Evolutionary conservation across 2,888 invertebrate genomes (phyloP), one percentile per base, ranked within the genome.

Genomic region (Acrobasis repandana): DNA sequence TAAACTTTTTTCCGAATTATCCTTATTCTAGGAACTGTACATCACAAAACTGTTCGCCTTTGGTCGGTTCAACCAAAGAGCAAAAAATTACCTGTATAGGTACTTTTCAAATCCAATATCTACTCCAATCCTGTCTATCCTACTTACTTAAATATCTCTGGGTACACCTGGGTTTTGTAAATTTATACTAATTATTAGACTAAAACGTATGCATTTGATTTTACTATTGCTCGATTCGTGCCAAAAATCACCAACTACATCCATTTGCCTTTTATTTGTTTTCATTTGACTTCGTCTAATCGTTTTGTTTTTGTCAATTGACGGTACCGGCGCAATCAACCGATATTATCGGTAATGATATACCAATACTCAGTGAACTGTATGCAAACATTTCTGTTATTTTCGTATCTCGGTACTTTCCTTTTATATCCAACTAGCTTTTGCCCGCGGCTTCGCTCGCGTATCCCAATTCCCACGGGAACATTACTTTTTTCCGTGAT

Each of bases 161-260:
- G 9, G 34, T 8, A 34, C 9, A 8, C 4, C 9, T 34, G 4
- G 34, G 4, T 34, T 34, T 34, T 8, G 9, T 8, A 4, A 18
- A 51, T 15, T 33, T 14, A 28, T 28, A 11, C 33, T n/a, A n/a
- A 9, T 33, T 14, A 33, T 51, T 34, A 51, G 51, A 34, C 34
- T 51, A 51, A 49, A 18, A 51, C 51, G 33, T 51, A 33, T 65
- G 67, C 67, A n/a, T n/a, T 71, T 60, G 54, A 67, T 70, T 71
- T 68, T 67, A 67, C 63, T 63, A 60, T 64, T 52, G 61, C 64
- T 65, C 60, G 54, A 62, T 61, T 62, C 51, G 49, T 57, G 46
- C 57, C 57, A 66, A 67, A 70, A 68, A 66, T 43, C 60, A 64
- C 58, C 64, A 68, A 67, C 52, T 46, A 59, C 28, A 52, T 9